Base-by-base conservation (phyloP, 92 coral and sea anemone genomes). In the Zoanthus solanderi region DNA sequence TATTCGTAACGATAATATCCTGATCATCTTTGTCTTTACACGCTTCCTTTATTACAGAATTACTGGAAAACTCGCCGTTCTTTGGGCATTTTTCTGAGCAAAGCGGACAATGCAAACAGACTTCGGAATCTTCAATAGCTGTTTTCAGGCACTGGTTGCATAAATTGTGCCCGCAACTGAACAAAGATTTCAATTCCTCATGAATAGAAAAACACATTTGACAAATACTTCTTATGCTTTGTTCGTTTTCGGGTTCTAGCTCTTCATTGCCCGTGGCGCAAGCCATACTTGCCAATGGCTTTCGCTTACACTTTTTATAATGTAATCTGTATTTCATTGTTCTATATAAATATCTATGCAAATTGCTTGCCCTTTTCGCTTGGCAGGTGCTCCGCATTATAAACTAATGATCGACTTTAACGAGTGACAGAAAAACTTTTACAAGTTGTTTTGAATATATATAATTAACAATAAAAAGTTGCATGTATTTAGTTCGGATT, bases 131-230 rank as follows among this genome's bases (percentile, higher is more conserved):
- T 83, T 83, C 76, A 81, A 89, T 85, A 42, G 81, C 81, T 28
- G 88, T 86, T 12, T 91, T 85, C 11, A 95, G 88, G 75, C 96
- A 95, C 32, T 71, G 92, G 23, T 82, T 87, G 72, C 98, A 95
- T 12, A 95, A 93, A 63, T 84, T 85, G 69, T 95, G 98, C 8
- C 89, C 78, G 72, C 98, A 95, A 23, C 81, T 81, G 63, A 93
- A 92, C 17, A 95, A 87, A 69, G 88, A 56, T 81, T 93, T 93
- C 0, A 95, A 91, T 23, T 91, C 98, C 58, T 93, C 94, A 83
- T 89, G 84, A 77, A 84, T 94, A 73, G 92, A 92, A 4, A 93
- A 72, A 74, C 98, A 95, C 37, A 91, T 88, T 16, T 95, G 96
- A 75, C 96, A 95, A 48, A 88, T 37, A 37, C 4, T 66, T 28